Evolutionary conservation across 2,888 invertebrate genomes (phyloP), one percentile per base, ranked within the genome.

Genomic region (Noctua janthe): DNA sequence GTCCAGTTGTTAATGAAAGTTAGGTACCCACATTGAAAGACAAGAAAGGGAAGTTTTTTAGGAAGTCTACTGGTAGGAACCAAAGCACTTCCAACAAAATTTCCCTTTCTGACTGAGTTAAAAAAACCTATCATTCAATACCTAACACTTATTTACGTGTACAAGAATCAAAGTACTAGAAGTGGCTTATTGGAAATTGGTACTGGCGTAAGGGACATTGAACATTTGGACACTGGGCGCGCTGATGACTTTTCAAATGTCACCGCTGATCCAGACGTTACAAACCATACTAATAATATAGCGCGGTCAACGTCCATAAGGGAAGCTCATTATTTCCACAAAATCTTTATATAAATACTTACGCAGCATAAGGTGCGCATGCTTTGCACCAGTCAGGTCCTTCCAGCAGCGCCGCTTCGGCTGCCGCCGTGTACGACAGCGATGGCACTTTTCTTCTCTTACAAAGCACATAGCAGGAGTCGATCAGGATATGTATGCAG

Each of bases 401-500:
- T 87, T 98, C 98, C 1, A 95, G 96, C 43, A 99, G 96, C 0
- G 99, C 98, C 0, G 98, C 97, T 93, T 98, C 98, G 0, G 98
- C 98, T 0, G 98, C 99, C 1, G 97, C 97, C 0, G 99, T 98
- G 95, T 99, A 99, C 69, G 98, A 98, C 93, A 99, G 94, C 64
- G 98, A 98, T 0, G 98, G 98, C 62, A 97, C 95, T 90, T 96
- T 97, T 90, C 96, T 95, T 87, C 97, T 93, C 93, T 97, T 97
- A 93, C 97, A 97, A 69, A 98, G 92, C 87, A 97, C 97, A 88
- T 98, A 98, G 93, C 98, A 97, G 0, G 98, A 97, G 92, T 97
- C 97, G 43, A 99, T 98, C 85, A 99, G 97, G 85, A 99, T 97
- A 93, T 99, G 99, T 95, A 99, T 99, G 93, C 99, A 99, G 95